phyloP scores from a whole-genome alignment of 2,888 invertebrate genomes.

The Cantharis rustica region DNA sequence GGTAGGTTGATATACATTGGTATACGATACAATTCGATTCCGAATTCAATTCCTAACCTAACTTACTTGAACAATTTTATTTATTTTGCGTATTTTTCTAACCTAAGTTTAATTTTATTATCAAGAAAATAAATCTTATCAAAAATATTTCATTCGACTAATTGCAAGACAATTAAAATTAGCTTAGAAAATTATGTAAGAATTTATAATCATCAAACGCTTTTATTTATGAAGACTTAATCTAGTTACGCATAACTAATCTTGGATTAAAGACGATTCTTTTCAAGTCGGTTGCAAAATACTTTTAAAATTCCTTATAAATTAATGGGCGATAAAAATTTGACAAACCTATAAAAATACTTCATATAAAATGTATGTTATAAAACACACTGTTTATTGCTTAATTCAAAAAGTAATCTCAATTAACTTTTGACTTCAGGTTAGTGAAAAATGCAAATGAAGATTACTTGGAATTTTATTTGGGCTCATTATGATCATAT shows the following conservation, averaged over 20 bases:
- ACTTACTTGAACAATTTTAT: neutral
- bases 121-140: neutral
- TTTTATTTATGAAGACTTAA: constrained; percentile 2
- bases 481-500: neutral
- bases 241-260: neutral
- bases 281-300: neutral
- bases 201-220: neutral
- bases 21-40: neutral
- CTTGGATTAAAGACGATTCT: neutral
- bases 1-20: neutral
- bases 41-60: neutral
- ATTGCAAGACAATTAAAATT: neutral
- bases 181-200: neutral
- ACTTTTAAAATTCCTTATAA: neutral
- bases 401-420: neutral
- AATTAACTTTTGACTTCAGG: neutral
- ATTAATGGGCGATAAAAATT: neutral
- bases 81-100: neutral
- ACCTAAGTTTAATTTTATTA: neutral
- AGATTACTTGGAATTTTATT: neutral
- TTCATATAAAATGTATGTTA: neutral
- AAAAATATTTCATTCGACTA: neutral
- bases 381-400: neutral
- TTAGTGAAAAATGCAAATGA: neutral
- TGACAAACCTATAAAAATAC: neutral